Evolutionary conservation across 2,113 vertebrate species (phyloP), one percentile per base, ranked within the genome.

Genomic region (Anolis carolinensis): DNA sequence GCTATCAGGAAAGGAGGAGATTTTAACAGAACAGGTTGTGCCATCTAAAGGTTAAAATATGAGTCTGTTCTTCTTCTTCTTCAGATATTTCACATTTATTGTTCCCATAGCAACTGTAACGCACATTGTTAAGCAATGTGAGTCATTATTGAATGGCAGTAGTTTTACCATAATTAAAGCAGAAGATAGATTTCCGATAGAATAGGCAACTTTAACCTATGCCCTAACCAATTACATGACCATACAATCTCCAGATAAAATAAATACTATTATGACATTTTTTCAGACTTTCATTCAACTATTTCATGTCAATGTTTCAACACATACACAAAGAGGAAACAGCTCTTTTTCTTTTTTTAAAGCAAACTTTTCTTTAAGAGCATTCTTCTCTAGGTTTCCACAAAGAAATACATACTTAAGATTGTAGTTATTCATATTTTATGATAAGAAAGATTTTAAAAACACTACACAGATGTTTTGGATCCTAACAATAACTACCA

Each of bases 81-180:
- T 39, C 23, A 68, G 48, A 30, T 52, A 85, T 52, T 68, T 85
- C 63, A 36, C 62, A 67, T 14, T 77, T 68, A 68, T 52, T 85
- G 74, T 78, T 85, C 44, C 83, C 74, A 78, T 78, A 55, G 83
- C 63, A 85, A 85, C 83, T 27, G 55, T 68, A 85, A 78, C 4
- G 68, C 44, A 68, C 23, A 78, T 78, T 36, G 39, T 77, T 78
- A 68, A 68, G 62, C 14, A 36, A 68, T 77, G 16, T 25, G 77
- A 84, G 30, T 21, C 36, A 76, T 67, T 77, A 77, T 30, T 77
- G 36, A 84, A 75, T 77, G 30, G 39, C 30, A 67, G 36, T 2
- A 50, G 39, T 74, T 23, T 59, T 59, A 10, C 25, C 52, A 63
- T 74, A 85, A 85, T 85, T 85, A 85, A 70, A 39, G 63, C 21